Conservation (phyloP, 37 sponge, comb jelly and placozoan genomes). For the Crambe crambe region DNA sequence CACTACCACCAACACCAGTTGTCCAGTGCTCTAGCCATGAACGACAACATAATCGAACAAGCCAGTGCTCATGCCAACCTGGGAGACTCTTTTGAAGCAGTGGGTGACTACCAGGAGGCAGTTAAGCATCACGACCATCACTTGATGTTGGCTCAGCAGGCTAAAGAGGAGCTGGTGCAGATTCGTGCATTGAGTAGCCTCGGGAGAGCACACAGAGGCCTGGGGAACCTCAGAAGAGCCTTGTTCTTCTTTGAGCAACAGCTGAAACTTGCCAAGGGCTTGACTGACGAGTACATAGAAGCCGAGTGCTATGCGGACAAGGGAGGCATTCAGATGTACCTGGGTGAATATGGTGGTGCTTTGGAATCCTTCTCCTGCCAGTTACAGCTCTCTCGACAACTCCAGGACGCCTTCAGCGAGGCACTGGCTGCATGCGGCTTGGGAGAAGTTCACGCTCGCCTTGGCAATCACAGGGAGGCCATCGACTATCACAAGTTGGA, state of each 20-base stretch:
- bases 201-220: constrained; percentile 76
- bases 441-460: constrained; percentile 79
- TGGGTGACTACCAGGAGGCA: constrained; percentile 71
- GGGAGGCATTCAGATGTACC: constrained; percentile 69
- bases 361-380: constrained; percentile 73
- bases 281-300: constrained; percentile 72
- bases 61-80: constrained; percentile 85
- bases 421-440: constrained; percentile 80
- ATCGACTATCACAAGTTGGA: constrained; percentile 78
- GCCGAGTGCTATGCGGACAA: constrained; percentile 90
- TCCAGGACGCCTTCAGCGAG: constrained; percentile 71
- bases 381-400: constrained; percentile 53
- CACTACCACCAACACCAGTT: constrained; percentile 78
- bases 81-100: constrained; percentile 84
- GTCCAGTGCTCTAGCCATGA: constrained; percentile 39
- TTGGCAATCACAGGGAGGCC: constrained; percentile 77
- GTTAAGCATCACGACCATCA: constrained; percentile 72
- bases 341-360: constrained; percentile 72
- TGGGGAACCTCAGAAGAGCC: constrained; percentile 73
- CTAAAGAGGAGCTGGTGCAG: constrained; percentile 42
- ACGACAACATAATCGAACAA: constrained; percentile 67
- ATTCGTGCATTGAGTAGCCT: constrained; percentile 78
- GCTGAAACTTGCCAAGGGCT: constrained; percentile 56
- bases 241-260: constrained; percentile 68
- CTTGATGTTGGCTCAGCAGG: constrained; percentile 44